These are phyloP conservation scores for Heliconius ethilla DNA, from an alignment of 2,888 invertebrate genomes.

Conservation along the genomic window DNA sequence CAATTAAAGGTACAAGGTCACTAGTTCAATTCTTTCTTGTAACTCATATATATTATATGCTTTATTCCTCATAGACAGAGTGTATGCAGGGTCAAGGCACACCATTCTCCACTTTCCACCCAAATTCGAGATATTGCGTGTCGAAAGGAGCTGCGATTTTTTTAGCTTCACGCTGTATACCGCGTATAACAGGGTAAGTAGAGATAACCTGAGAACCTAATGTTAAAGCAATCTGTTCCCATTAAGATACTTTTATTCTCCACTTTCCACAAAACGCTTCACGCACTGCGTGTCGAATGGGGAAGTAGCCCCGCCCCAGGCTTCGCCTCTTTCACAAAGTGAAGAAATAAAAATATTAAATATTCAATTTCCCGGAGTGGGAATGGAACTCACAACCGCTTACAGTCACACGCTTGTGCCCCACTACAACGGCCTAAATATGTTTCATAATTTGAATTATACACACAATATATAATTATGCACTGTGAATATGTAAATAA, in stretches of 20 bases:
- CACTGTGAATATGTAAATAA: too few species aligned
- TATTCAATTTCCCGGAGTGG: too few species aligned
- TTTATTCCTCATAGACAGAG: neutral
- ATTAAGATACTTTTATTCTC: neutral
- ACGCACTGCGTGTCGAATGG: neutral
- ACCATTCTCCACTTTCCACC: too few species aligned
- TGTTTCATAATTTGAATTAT: too few species aligned
- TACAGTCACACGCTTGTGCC: too few species aligned
- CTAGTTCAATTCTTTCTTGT: neutral
- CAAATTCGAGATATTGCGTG: too few species aligned
- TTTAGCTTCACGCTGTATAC: neutral
- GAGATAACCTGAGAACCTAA: neutral
- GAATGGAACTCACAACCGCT: too few species aligned
- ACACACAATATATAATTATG: too few species aligned
- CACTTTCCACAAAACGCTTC: neutral
- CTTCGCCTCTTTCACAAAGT: neutral
- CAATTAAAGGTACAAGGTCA: conserved; percentile 4
- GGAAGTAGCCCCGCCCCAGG: neutral
- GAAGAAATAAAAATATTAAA: too few species aligned
- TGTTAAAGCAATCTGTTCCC: neutral
- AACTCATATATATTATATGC: neutral
- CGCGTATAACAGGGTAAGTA: neutral
- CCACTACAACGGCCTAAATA: too few species aligned
- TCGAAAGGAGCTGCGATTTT: too few species aligned
- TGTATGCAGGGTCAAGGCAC: too few species aligned